phyloP scores from a whole-genome alignment of 2,113 vertebrate species.

The Phalacrocorax carbo region DNA sequence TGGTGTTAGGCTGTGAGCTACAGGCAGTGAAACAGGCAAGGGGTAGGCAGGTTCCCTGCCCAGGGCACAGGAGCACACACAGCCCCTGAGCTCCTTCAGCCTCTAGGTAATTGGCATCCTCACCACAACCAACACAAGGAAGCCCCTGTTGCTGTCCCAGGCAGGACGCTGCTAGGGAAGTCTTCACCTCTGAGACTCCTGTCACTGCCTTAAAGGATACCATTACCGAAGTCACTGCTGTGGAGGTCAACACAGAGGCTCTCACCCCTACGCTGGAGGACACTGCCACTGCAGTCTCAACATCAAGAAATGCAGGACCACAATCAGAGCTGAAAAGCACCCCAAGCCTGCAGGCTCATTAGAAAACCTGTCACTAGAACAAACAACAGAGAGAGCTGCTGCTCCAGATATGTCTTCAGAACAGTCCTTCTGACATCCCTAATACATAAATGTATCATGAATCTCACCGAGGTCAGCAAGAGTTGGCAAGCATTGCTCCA shows the following conservation, averaged over 20 bases:
- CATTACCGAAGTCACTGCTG: background rate
- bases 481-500: background rate
- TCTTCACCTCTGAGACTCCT: background rate
- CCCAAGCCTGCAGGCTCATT: background rate
- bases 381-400: background rate
- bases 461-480: background rate
- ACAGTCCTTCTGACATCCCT: background rate
- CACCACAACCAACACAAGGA: background rate
- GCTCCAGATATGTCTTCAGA: background rate
- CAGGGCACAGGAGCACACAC: background rate
- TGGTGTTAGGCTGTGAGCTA: background rate
- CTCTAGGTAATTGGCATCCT: background rate
- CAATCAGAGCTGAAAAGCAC: background rate
- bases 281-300: background rate
- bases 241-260: background rate
- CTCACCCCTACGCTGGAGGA: background rate
- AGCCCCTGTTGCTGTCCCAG: background rate
- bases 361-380: background rate
- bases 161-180: background rate
- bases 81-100: background rate
- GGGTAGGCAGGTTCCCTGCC: no score
- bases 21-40: background rate
- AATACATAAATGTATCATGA: background rate
- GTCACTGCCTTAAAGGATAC: background rate
- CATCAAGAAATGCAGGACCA: background rate